Evolutionary conservation across 2,888 invertebrate genomes (phyloP).

Genomic region (Sipha maydis): DNA sequence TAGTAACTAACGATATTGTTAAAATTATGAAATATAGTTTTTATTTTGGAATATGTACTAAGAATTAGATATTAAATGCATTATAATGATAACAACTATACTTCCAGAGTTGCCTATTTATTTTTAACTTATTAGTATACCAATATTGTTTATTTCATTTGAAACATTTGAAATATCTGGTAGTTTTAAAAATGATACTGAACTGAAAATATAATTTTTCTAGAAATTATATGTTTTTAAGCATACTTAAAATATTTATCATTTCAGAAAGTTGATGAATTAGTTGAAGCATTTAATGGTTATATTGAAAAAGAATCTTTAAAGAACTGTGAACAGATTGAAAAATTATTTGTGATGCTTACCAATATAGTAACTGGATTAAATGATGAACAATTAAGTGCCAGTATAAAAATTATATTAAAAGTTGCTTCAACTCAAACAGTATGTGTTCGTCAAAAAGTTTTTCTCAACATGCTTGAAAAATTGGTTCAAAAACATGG

Average conservation of each 20-base stretch:
- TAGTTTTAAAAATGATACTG: not conserved
- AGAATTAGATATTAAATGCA: too few relatives aligned
- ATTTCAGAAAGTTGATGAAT: constrained; percentile 79
- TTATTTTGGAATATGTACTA: too few relatives aligned
- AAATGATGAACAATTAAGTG: constrained; percentile 79
- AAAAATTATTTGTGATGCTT: constrained; percentile 77
- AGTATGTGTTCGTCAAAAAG: constrained; percentile 56
- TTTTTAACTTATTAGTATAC: too few relatives aligned
- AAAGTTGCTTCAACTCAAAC: constrained; percentile 56
- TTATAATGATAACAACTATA: too few relatives aligned
- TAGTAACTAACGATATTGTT: too few relatives aligned
- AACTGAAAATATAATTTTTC: not conserved
- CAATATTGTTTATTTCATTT: not conserved
- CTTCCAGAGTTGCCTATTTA: too few relatives aligned
- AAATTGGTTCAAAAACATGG: constrained; percentile 56
- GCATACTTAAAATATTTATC: not conserved
- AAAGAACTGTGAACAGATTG: constrained; percentile 76
- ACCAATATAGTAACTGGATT: constrained; percentile 75
- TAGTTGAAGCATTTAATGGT: constrained; percentile 90
- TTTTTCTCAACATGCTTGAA: constrained; percentile 55
- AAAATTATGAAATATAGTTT: too few relatives aligned
- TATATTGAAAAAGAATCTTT: constrained; percentile 77
- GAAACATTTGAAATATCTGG: not conserved
- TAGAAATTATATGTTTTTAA: not conserved
- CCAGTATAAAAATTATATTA: constrained; percentile 66